Conservation (phyloP, 2,113 vertebrate species). For the Piprites chloris region DNA sequence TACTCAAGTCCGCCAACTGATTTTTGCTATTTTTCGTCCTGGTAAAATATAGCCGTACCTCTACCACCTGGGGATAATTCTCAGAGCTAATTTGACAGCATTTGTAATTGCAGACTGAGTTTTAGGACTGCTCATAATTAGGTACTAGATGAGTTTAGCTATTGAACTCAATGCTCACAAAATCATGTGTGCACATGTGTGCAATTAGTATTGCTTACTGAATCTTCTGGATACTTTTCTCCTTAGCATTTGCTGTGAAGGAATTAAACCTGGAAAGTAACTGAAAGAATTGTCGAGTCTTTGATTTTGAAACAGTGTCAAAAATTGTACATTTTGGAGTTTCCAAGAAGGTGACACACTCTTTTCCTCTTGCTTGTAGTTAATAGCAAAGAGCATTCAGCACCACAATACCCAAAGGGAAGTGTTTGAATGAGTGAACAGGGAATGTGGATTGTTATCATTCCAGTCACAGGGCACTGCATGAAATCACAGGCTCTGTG, state of each 20-base stretch:
- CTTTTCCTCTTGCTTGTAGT: slow-evolving; percentile 25
- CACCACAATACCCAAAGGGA: neutral
- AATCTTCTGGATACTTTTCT: neutral
- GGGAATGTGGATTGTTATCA: slow-evolving; percentile 38
- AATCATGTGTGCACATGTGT: no score
- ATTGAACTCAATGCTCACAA: neutral
- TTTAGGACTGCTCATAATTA: neutral
- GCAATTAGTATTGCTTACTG: neutral
- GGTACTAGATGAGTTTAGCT: neutral
- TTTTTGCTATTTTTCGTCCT: neutral
- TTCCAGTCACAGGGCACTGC: slow-evolving; percentile 53
- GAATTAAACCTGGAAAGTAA: slow-evolving; percentile 1
- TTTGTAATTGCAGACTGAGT: neutral
- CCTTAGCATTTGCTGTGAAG: neutral
- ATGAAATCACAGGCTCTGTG: slow-evolving; percentile 5
- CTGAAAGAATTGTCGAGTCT: neutral
- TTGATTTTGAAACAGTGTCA: neutral
- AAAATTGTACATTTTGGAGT: rapidly evolving
- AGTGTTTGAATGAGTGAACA: slow-evolving; percentile 38
- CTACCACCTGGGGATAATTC: neutral
- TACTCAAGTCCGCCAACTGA: neutral
- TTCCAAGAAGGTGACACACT: neutral
- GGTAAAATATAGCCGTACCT: neutral
- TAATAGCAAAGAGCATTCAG: slow-evolving; percentile 10
- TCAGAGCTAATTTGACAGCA: neutral